phyloP scores from a whole-genome alignment of 2,888 invertebrate species.

The Carterocephalus palaemon region DNA sequence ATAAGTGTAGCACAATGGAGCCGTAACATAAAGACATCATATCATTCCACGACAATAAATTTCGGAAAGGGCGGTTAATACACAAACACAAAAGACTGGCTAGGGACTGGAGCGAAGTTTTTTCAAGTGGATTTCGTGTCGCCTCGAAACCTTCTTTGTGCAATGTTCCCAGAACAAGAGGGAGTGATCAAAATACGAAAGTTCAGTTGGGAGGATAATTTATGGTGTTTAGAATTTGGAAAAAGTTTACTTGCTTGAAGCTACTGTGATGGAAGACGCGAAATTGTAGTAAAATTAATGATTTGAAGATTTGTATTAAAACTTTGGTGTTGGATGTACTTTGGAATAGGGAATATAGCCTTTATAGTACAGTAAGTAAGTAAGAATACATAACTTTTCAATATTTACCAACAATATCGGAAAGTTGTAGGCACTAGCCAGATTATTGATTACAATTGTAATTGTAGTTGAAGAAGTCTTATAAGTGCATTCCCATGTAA shows the following conservation, averaged over 20 bases:
- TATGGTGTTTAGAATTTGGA: constrained; percentile 28
- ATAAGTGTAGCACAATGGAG: constrained; percentile 71
- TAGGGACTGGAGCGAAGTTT: constrained; percentile 55
- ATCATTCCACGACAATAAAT: constrained; percentile 75
- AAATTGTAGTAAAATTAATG: constrained; percentile 7
- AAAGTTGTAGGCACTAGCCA: no score
- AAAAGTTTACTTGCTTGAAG: constrained; percentile 15
- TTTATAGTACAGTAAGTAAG: no score
- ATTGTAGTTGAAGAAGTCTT: no score
- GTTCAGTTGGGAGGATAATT: constrained; percentile 31
- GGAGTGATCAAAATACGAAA: constrained; percentile 72
- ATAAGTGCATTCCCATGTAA: no score
- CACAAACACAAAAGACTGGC: constrained; percentile 63
- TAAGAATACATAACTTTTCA: no score
- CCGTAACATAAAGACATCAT: constrained; percentile 75
- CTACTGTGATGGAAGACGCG: constrained; percentile 9
- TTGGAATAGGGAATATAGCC: no score
- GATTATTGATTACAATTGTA: no score
- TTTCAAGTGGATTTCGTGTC: constrained; percentile 55
- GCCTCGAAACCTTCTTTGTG: constrained; percentile 48
- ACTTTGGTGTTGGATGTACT: neutral
- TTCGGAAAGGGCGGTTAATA: constrained; percentile 68
- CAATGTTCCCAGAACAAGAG: constrained; percentile 65
- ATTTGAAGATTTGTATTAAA: constrained; percentile 4
- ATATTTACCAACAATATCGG: no score